Base-by-base conservation (phyloP, 2,113 vertebrate genomes). In the Alectura lathami region DNA sequence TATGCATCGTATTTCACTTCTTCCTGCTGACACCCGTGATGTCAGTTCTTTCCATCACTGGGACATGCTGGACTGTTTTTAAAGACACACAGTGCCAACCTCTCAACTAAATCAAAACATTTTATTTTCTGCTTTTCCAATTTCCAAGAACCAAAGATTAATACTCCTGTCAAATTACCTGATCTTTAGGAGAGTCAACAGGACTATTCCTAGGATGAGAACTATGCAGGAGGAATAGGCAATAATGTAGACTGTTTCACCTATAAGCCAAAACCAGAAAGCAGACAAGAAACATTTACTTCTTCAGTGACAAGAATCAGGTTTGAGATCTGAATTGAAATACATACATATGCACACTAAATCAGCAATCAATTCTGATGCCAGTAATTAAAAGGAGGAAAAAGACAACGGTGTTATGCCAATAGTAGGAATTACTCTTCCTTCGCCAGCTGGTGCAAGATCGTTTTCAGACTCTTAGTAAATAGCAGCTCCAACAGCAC, bases 101-200 rank as follows among this genome's bases (percentile, higher is more conserved):
- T 90, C 81, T 83, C 66, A 90, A 67, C 69, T 79, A 91, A 86
- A 69, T 47, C 29, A 88, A 93, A 96, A 50, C 23, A 3, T 79
- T 93, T 92, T 57, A 82, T 88, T 60, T 83, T 94, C 79, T 91
- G 84, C 22, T 96, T 94, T 87, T 86, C 18, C n/a, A 79, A 1
- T 91, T 93, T 94, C 50, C 86, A 77, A 87, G 69, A 63, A 73
- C 27, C 51, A 48, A 21, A 95, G 85, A 93, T 90, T 88, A 72
- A 81, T 85, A 67, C 18, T 57, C 22, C 30, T 68, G n/a, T 79
- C 80, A 80, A 74, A 54, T 97, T 97, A 99, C 99, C 98, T 98
- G 83, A 98, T 97, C 91, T 97, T 98, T 87, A 97, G 93, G 47
- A 98, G 85, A 94, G 98, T 83, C 91, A 98, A 74, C 42, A 98